phyloP scores from a whole-genome alignment of 23 tunicate genomes.

The Phallusia fumigata region DNA sequence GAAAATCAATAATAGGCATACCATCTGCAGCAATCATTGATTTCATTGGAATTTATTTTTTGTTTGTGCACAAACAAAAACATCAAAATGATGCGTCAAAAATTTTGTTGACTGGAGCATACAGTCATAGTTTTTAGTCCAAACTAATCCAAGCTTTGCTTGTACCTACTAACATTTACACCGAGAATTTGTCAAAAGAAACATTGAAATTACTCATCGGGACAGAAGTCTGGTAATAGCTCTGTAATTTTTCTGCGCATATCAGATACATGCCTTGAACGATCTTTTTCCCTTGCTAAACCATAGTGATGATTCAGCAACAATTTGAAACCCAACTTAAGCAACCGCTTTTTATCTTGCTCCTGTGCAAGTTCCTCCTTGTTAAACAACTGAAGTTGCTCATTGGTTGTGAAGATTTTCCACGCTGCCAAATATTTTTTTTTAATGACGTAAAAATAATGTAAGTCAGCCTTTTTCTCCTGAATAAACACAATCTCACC shows the following conservation, averaged over 20 bases:
- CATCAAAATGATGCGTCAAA: too few species aligned
- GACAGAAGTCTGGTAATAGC: slow-evolving; percentile 56
- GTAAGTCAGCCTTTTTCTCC: slow-evolving; percentile 60
- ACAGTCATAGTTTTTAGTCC: too few species aligned
- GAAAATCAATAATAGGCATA: too few species aligned
- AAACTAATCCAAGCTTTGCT: too few species aligned
- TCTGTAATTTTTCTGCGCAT: slow-evolving; percentile 65
- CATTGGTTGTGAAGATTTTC: slow-evolving; percentile 41
- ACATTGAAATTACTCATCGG: not conserved
- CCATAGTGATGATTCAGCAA: slow-evolving; percentile 29
- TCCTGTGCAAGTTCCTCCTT: slow-evolving; percentile 41
- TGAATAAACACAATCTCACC: slow-evolving; percentile 69
- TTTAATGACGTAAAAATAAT: slow-evolving; percentile 16
- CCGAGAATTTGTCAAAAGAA: too few species aligned
- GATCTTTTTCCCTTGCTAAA: slow-evolving; percentile 24
- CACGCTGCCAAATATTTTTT: slow-evolving; percentile 19
- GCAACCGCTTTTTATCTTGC: slow-evolving; percentile 31
- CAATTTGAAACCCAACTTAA: slow-evolving; percentile 38
- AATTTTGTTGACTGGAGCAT: too few species aligned
- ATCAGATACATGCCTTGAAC: slow-evolving; percentile 35
- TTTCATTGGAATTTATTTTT: too few species aligned
- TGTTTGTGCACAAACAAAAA: too few species aligned
- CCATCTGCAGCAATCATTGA: too few species aligned
- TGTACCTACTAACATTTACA: too few species aligned
- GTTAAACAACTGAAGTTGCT: slow-evolving; percentile 34